A percentile compares a stretch with the other conserved stretches of the same genome.
Evolutionary conservation across 1,140 invertebrate genomes (phyloP).

Genomic region (Drosophila ohnishii): DNA sequence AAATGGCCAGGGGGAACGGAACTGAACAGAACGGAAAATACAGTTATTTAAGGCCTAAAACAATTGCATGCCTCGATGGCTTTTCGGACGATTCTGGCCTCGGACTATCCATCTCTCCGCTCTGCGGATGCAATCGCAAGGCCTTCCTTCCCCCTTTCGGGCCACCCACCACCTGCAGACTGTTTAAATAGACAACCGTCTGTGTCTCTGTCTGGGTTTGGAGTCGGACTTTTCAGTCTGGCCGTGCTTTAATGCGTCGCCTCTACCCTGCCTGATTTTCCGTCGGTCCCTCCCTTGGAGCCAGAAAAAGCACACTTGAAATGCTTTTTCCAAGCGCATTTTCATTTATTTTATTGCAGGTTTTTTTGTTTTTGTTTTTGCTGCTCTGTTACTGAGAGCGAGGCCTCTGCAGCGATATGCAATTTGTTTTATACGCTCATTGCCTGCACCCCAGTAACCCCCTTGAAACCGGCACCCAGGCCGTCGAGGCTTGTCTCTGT

Average conservation of each 20-base stretch:
- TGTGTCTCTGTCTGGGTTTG: conserved; percentile 37
- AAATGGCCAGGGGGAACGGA: conserved; percentile 21
- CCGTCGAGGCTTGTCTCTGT: neutral
- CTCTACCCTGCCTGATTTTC: neutral
- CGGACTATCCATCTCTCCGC: conserved; percentile 15
- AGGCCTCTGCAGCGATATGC: conserved; percentile 59
- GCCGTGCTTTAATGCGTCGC: conserved; percentile 57
- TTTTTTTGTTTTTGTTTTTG: conserved; percentile 30
- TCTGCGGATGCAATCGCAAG: conserved; percentile 8
- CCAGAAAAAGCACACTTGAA: conserved; percentile 60
- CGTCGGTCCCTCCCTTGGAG: neutral
- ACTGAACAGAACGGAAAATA: conserved; percentile 56
- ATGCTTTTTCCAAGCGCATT: conserved; percentile 67
- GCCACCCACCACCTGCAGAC: conserved; percentile 29
- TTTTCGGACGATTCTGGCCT: conserved; percentile 54
- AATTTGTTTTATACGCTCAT: conserved; percentile 76
- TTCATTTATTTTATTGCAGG: conserved; percentile 70
- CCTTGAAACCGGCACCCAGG: conserved; percentile 17
- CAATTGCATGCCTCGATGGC: conserved; percentile 70
- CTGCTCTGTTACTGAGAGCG: conserved; percentile 27
- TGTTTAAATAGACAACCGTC: conserved; percentile 68
- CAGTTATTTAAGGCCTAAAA: conserved; percentile 74
- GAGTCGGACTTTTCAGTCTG: conserved; percentile 44
- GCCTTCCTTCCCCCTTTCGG: neutral
- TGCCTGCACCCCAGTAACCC: conserved; percentile 38